Base-by-base conservation (phyloP, 2,888 invertebrate genomes). In the Perizoma flavofasciatum region DNA sequence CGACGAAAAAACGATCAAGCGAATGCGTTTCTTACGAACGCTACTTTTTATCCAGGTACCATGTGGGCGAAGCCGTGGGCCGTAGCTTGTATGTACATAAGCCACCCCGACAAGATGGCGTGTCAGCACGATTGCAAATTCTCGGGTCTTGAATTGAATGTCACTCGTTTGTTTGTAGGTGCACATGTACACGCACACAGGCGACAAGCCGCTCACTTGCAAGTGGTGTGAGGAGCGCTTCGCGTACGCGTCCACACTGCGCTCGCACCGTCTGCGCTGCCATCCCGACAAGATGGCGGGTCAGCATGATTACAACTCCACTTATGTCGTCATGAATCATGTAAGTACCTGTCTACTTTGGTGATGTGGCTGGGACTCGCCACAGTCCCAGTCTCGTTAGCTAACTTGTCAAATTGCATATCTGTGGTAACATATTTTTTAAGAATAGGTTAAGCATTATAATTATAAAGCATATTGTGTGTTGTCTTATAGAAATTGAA, bases 151-250 rank as follows among this genome's bases (percentile, higher is more conserved):
- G 56, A 49, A 10, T 49, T 56, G 49, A 56, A 37, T 35, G 22
- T 22, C 22, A 22, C 22, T 22, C 22, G 22, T 41, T 44, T 47
- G 6, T 54, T 45, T n/a, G 0, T 70, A 93, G 93, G 93, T 93
- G 34, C 93, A 93, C 75, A 85, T 92, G 77, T 92, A 92, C 74
- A 92, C 91, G 8, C 93, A 93, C 79, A 93, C 93, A 50, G 93
- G 93, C 60, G 91, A 91, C 77, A 92, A 92, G 76, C 93, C 93
- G 47, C 85, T 93, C 52, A 80, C 89, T 49, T 93, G 93, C 80
- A 92, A 92, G 71, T 93, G 93, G 89, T 93, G 93, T 76, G 88
- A 89, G 65, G 92, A 93, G 75, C 85, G 92, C 51, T 93, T 93
- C 76, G 88, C 93, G 66, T 93, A 93, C 82, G 93, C 93, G 72